Conservation (phyloP, 2,797 vertebrate species). For the Euphonia xanthogaster region DNA sequence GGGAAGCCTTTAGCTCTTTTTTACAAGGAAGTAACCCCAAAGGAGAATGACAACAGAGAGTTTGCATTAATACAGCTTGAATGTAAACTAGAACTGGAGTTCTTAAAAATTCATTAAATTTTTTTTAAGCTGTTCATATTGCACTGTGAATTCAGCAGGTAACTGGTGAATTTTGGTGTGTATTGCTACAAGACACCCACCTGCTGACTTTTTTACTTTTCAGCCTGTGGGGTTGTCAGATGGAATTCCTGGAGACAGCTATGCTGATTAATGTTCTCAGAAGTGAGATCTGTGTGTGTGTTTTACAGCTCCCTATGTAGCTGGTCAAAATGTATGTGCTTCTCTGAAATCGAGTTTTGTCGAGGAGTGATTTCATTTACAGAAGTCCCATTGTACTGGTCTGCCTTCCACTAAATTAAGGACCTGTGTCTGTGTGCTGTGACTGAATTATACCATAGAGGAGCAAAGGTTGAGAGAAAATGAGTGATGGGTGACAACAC, state of each 20-base stretch:
- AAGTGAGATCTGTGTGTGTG: neutral
- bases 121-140: neutral
- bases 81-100: neutral
- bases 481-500: neutral
- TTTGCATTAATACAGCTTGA: neutral
- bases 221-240: neutral
- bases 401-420: neutral
- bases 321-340: neutral
- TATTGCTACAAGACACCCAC: neutral
- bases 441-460: neutral
- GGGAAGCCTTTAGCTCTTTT: neutral
- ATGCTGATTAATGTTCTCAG: accelerated
- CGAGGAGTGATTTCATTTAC: neutral
- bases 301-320: neutral
- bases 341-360: neutral
- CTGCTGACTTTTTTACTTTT: neutral
- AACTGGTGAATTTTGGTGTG: neutral
- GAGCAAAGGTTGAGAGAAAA: neutral
- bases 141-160: neutral
- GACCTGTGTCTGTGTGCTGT: neutral
- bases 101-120: neutral
- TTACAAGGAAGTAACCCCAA: neutral
- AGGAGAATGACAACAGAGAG: neutral
- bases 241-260: neutral
- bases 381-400: neutral